Evolutionary conservation across 2,888 invertebrate species (phyloP), one percentile per base, ranked within the genome.

Genomic region (Trichopoda pennipes): DNA sequence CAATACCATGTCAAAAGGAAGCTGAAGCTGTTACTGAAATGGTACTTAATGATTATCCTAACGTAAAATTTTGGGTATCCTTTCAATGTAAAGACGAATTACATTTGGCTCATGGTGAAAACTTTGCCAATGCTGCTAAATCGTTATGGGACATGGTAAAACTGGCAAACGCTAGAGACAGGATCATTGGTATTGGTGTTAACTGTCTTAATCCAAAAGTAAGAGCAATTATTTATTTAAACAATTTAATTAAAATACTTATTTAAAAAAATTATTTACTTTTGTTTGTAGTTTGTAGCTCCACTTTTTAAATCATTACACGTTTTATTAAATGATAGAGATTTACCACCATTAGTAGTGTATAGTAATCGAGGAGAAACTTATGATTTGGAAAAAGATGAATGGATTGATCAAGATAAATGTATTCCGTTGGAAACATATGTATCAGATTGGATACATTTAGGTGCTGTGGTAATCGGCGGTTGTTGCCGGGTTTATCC

Each of bases 401-500:
- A 88, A 60, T 95, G 95, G 95, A 93, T 94, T 78, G 94, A 94
- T 84, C 92, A 93, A 60, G 94, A 94, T 84, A 93, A 93, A 87
- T 94, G 94, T 88, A 93, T 94, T 86, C 92, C 94, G 6, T 93
- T 96, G 0, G 94, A 94, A 83, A 92, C 93, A 28, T 95, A 94
- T 88, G 93, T 97, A 14, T 92, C 93, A 35, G 94, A 95, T 85
- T 98, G 98, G 98, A 89, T 96, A 69, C 92, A 94, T 68, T 90
- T 95, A 53, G 97, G 97, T 0, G 96, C 95, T 32, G 93, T 93
- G 58, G 96, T 95, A 89, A 93, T 98, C 28, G 98, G 98, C 55
- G 98, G 98, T 0, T 98, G 98, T 88, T 98, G 98, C 90, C 93
- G 97, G 84, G 95, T 97, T 0, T 95, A 94, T 87, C 95, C 97